Evolutionary conservation across 2,888 invertebrate species (phyloP), one percentile per base, ranked within the genome.

Genomic region (Hartigia nigra): DNA sequence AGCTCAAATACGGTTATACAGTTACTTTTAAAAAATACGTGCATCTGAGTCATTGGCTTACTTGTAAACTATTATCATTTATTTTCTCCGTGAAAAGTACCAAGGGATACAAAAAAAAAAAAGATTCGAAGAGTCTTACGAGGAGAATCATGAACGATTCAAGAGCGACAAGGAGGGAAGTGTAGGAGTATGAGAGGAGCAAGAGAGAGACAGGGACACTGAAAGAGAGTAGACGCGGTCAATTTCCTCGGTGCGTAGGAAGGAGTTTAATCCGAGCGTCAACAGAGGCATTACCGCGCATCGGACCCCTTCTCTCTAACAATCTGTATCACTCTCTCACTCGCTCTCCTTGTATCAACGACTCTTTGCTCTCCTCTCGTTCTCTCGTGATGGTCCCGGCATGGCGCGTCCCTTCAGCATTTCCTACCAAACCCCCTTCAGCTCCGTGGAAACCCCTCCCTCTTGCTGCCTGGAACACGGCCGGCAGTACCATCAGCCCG

Each of bases 221-320:
- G 78, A 75, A 77, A 70, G 77, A 76, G 36, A 70, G 70, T 72
- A 75, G 79, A 74, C 79, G 79, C 76, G 76, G 75, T 75, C 70
- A 74, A 69, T 70, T 69, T 76, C 37, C 5, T 70, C 39, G 69
- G 79, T 77, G 77, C 74, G 74, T 80, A 81, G 81, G 83, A 85
- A 84, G 83, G 82, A 87, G 84, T 86, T 84, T 85, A 88, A 87
- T 86, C 84, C 84, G 81, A 85, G 84, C 86, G 87, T 87, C 88
- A 87, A 87, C 86, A 86, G 82, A 86, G 83, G 83, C 82, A 88
- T 86, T 88, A 86, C 82, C 81, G 81, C 81, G 82, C 81, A 84
- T 86, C 83, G 84, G 81, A 34, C 11, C 72, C 77, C 32, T 34
- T 35, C 70, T 70, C 77, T 74, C 34, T 34, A 14, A 14, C 77